Percentiles rank a stretch among this genome's conserved stretches.
phyloP scores from a whole-genome alignment of 2,797 vertebrate genomes.

The Numenius phaeopus region DNA sequence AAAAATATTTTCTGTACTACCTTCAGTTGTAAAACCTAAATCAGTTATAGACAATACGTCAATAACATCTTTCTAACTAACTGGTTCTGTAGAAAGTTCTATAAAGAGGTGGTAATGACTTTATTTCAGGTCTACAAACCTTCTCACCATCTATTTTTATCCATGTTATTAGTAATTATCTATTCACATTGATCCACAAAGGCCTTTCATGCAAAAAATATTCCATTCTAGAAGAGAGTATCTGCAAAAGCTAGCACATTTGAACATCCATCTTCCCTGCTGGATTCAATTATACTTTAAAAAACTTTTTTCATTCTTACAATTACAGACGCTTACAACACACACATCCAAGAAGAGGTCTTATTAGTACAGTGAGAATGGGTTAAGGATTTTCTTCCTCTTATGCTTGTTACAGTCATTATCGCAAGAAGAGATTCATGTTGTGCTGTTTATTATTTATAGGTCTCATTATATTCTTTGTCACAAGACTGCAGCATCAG shows the following conservation, averaged over 20 bases:
- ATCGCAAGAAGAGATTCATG: slow-evolving; percentile 68
- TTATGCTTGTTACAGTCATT: slow-evolving; percentile 59
- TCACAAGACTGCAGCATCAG: slow-evolving; percentile 61
- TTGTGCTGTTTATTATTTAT: slow-evolving; percentile 77
- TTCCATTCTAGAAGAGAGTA: not conserved
- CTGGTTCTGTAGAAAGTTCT: slow-evolving; percentile 1
- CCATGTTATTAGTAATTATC: not conserved
- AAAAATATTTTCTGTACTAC: slow-evolving; percentile 26
- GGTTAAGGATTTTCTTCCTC: slow-evolving; percentile 52
- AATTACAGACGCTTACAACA: not conserved
- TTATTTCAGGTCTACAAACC: not conserved
- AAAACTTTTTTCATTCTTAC: not conserved
- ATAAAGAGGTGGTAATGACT: not conserved
- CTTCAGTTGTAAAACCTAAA: slow-evolving; percentile 26
- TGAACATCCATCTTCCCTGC: not conserved
- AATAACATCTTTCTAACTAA: not conserved
- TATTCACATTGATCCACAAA: not conserved
- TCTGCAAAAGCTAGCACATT: not conserved
- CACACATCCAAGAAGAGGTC: not conserved
- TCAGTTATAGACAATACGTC: slow-evolving; percentile 10
- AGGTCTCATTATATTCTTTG: slow-evolving; percentile 78
- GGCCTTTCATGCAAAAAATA: not conserved
- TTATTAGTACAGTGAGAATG: not conserved
- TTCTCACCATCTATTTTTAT: not conserved
- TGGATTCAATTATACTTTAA: not conserved